phyloP scores from a whole-genome alignment of 2,888 invertebrate species.

The Pimpla rufipes region DNA sequence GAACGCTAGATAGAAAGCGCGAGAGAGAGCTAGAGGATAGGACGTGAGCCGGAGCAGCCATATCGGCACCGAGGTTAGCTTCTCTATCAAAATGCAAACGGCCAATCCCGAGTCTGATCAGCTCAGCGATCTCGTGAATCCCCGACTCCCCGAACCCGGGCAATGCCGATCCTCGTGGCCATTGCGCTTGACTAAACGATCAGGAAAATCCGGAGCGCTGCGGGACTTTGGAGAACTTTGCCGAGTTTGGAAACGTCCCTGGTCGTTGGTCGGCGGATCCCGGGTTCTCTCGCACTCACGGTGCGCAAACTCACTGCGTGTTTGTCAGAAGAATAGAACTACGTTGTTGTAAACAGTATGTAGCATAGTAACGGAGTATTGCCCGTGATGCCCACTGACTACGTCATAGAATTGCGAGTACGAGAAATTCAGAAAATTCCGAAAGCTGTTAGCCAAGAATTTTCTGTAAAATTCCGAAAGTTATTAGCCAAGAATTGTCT shows the following conservation, averaged over 20 bases:
- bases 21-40: slow-evolving; percentile 8
- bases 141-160: slow-evolving; percentile 28
- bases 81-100: slow-evolving; percentile 79
- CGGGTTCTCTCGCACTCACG: neutral
- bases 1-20: slow-evolving; percentile 11
- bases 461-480: slow-evolving; percentile 53
- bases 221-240: slow-evolving; percentile 61
- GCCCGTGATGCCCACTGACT: slow-evolving; percentile 42
- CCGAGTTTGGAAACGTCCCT: slow-evolving; percentile 58
- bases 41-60: slow-evolving; percentile 7
- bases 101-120: slow-evolving; percentile 75
- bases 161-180: slow-evolving; percentile 30
- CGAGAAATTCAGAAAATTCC: slow-evolving; percentile 44
- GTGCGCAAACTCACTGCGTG: slow-evolving; percentile 39
- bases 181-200: slow-evolving; percentile 50
- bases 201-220: slow-evolving; percentile 49
- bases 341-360: slow-evolving; percentile 31
- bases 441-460: slow-evolving; percentile 55
- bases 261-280: slow-evolving; percentile 57
- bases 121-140: slow-evolving; percentile 62
- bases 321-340: slow-evolving; percentile 53
- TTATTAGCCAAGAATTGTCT: too few species aligned
- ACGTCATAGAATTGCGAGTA: slow-evolving; percentile 38
- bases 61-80: slow-evolving; percentile 35
- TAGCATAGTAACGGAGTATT: slow-evolving; percentile 19